Percentiles rank a stretch among this genome's conserved stretches.
These are phyloP conservation scores for Aphelinus certus DNA, from an alignment of 1,140 invertebrate genomes.

Conservation along the genomic window DNA sequence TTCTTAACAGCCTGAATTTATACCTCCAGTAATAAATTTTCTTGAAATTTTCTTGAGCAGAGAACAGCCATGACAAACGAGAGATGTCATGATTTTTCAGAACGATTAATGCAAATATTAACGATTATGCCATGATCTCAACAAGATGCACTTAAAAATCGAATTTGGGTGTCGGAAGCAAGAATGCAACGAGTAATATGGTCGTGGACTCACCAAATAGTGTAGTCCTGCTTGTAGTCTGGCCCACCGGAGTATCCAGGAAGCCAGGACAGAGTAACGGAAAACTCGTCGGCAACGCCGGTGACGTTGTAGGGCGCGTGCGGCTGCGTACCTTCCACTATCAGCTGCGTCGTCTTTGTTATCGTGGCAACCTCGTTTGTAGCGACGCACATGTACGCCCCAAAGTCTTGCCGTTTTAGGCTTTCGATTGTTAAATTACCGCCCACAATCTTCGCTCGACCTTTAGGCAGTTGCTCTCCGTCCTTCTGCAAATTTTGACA, in stretches of 20 bases:
- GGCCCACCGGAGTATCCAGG: constrained; percentile 95
- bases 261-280: constrained; percentile 89
- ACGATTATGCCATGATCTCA: too few species aligned
- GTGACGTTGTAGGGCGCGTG: constrained; percentile 95
- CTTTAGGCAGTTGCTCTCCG: constrained; percentile 81
- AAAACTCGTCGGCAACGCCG: constrained; percentile 86
- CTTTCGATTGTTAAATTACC: constrained; percentile 93
- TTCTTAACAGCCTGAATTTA: too few species aligned
- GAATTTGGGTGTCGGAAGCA: too few species aligned
- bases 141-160: too few species aligned
- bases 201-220: constrained; percentile 76
- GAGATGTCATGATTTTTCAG: too few species aligned
- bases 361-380: constrained; percentile 95
- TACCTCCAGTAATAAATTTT: too few species aligned
- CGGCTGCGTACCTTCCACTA: constrained; percentile 95
- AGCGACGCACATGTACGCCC: constrained; percentile 93
- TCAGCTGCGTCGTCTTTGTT: constrained; percentile 87
- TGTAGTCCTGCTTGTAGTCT: constrained; percentile 93
- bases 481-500: constrained; percentile 70
- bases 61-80: too few species aligned
- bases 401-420: constrained; percentile 88
- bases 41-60: too few species aligned
- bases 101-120: too few species aligned
- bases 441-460: constrained; percentile 77
- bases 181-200: too few species aligned